phyloP scores from a whole-genome alignment of 2,797 vertebrate genomes.

The Chaetophractus vellerosus region DNA sequence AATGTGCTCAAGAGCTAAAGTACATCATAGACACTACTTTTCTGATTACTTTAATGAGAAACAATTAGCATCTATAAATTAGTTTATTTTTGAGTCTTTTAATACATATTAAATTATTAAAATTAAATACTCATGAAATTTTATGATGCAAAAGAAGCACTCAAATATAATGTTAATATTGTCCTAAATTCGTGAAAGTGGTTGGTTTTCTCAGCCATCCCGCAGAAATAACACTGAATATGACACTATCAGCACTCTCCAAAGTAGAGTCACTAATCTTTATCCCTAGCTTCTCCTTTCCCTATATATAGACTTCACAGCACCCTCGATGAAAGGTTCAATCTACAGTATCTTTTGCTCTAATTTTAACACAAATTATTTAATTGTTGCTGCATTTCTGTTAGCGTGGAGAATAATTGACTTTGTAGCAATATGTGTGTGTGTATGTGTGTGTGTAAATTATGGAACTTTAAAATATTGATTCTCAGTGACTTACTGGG shows the following conservation, averaged over 20 bases:
- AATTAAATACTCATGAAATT: background rate
- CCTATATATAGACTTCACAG: background rate
- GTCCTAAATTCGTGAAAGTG: background rate
- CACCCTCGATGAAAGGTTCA: background rate
- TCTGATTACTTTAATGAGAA: background rate
- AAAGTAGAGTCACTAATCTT: background rate
- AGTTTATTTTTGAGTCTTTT: background rate
- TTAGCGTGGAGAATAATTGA: background rate
- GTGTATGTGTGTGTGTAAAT: background rate
- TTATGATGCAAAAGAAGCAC: background rate
- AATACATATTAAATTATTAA: slow-evolving; percentile 26
- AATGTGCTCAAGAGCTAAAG: background rate
- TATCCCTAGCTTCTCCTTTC: background rate
- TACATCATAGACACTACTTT: background rate
- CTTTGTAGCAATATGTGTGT: background rate
- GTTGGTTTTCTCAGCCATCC: background rate
- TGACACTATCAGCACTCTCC: background rate
- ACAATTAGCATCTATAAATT: background rate
- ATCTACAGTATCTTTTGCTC: background rate
- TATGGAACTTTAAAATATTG: background rate
- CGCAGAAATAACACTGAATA: background rate
- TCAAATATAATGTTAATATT: background rate
- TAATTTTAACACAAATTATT: background rate
- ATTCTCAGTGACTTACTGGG: background rate
- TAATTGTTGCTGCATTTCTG: background rate